These are phyloP conservation scores for Linyphia triangularis DNA, from an alignment of 2,888 invertebrate genomes.

Conservation along the genomic window DNA sequence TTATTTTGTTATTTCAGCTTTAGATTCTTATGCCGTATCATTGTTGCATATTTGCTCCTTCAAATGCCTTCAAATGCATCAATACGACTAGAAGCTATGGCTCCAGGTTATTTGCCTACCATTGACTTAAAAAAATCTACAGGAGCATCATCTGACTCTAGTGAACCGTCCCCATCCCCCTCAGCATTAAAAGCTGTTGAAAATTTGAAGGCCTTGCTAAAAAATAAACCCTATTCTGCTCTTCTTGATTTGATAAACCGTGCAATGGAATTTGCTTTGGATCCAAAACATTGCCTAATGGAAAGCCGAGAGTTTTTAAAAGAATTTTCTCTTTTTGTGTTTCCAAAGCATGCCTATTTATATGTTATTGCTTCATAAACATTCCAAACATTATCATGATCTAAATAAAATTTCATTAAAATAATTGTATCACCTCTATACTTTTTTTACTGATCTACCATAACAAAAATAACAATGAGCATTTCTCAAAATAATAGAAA, in stretches of 20 bases:
- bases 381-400: no score
- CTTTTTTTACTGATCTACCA: no score
- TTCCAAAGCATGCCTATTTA: constrained; percentile 53
- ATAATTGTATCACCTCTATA: no score
- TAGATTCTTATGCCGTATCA: constrained; percentile 61
- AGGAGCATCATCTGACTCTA: neutral
- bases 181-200: constrained; percentile 35
- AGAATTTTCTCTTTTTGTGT: constrained; percentile 42
- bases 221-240: constrained; percentile 49
- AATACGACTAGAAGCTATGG: constrained; percentile 49
- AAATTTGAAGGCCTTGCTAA: constrained; percentile 25
- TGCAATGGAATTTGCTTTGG: constrained; percentile 23
- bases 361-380: constrained; percentile 13
- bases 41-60: constrained; percentile 42
- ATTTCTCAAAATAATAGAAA: no score
- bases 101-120: constrained; percentile 36
- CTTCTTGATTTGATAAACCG: constrained; percentile 35
- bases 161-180: constrained; percentile 9
- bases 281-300: constrained; percentile 18
- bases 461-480: no score
- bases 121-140: neutral
- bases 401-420: no score
- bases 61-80: constrained; percentile 65
- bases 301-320: constrained; percentile 49
- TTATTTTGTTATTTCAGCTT: constrained; percentile 36